A percentile compares a stretch with the other conserved stretches of the same genome.
phyloP scores from a whole-genome alignment of 2,113 vertebrate species.

The Blennius ocellaris region DNA sequence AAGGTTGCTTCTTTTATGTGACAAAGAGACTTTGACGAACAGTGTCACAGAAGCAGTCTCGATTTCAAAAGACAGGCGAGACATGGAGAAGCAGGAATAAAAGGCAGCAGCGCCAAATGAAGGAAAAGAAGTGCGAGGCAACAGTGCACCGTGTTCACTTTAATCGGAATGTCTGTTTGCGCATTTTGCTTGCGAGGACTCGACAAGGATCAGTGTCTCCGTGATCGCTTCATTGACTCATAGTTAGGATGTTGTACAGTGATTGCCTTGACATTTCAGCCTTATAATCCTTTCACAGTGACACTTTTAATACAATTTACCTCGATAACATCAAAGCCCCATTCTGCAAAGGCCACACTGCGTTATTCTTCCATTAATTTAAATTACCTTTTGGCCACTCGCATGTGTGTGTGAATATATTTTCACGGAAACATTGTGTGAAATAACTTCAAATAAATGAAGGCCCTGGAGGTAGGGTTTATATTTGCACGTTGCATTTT shows the following conservation, averaged over 20 bases:
- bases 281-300: not conserved
- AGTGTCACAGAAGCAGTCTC: not conserved
- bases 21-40: not conserved
- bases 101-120: not conserved
- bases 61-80: not conserved
- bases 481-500: not conserved
- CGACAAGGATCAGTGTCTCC: not conserved
- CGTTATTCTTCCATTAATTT: constrained; percentile 3
- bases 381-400: not conserved
- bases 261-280: not conserved
- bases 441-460: not conserved
- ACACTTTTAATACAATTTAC: not conserved
- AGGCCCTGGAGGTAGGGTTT: not conserved
- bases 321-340: not conserved
- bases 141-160: not conserved
- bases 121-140: not conserved
- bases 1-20: not conserved
- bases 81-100: constrained; percentile 6
- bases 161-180: constrained; percentile 3
- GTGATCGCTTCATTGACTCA: not conserved
- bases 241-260: not conserved
- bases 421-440: not conserved
- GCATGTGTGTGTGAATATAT: not conserved
- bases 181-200: not conserved
- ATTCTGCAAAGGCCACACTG: not conserved